Conservation (phyloP, 1,140 invertebrate genomes). For the Eufriesea mexicana region DNA sequence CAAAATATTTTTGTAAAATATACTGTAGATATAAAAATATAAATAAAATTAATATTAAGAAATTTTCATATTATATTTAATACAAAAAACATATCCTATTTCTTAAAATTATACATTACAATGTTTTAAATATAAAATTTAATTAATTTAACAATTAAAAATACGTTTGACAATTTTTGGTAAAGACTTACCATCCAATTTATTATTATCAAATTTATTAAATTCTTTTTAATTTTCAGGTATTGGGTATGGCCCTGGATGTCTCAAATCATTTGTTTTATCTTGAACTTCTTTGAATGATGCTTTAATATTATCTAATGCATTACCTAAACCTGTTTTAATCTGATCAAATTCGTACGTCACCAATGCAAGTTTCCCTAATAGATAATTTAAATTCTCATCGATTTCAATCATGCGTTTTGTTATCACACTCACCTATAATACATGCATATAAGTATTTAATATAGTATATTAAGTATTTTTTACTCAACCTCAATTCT, state of each 20-base stretch:
- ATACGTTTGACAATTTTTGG: constrained; percentile 45
- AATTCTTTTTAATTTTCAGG: constrained; percentile 76
- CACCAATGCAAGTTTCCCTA: constrained; percentile 90
- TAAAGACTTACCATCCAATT: constrained; percentile 53
- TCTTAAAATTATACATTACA: background rate
- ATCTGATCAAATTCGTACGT: constrained; percentile 94
- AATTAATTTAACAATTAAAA: constrained; percentile 30
- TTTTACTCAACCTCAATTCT: constrained; percentile 13
- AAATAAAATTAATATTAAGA: background rate
- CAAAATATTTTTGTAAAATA: background rate
- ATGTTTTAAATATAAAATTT: constrained; percentile 6
- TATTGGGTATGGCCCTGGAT: constrained; percentile 76
- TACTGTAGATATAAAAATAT: background rate
- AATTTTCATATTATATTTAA: background rate
- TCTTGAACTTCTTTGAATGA: constrained; percentile 87
- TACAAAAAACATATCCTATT: background rate
- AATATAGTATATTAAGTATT: background rate
- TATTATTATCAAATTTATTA: constrained; percentile 61
- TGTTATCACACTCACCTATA: constrained; percentile 89
- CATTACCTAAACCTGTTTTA: constrained; percentile 87
- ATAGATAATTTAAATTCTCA: constrained; percentile 91
- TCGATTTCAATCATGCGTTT: constrained; percentile 91
- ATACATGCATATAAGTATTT: background rate
- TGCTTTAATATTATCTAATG: constrained; percentile 87
- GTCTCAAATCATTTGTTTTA: constrained; percentile 80